Base-by-base conservation (phyloP, 2,113 vertebrate genomes). In the Misgurnus mizolepis region DNA sequence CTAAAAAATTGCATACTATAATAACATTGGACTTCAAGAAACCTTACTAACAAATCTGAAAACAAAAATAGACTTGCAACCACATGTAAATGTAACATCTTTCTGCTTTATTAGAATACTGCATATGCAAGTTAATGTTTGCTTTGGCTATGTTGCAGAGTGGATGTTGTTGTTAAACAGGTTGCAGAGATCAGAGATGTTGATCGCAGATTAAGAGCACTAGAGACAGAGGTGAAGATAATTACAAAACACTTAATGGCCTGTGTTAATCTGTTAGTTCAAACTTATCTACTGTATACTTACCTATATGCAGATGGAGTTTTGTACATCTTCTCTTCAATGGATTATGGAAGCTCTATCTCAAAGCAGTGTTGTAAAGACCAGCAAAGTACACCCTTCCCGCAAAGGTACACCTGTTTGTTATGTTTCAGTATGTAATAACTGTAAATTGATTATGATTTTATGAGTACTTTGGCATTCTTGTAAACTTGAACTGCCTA, bases 281-380 rank as follows among this genome's bases (percentile, higher is more conserved):
- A 5, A 15, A 7, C 39, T 53, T 7, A 49, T 18, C n/a, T 15
- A 34, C 27, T 34, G 27, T 34, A 12, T 22, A n/a, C 4, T 60
- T 40, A 0, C 6, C 12, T 9, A 4, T 56, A 49, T 80, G 58
- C 86, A 97, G 96, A 90, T 96, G 88, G 95, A 95, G 40, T 93
- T 95, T 56, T 96, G 95, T 83, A 90, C 89, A 5, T 92, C 83
- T 0, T 92, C 95, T 34, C 88, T 97, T 53, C 85, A 85, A 76
- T 95, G 95, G 95, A 91, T 97, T 60, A 93, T 94, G 1, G 94
- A 95, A 3, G 87, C 93, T 22, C 86, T 96, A 68, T 89, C 90
- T 9, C 91, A 94, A 80, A 87, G 92, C 53, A 87, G 86, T 76
- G 71, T 88, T 6, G 86, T 88, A 22, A 94, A 93, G 83, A 86